phyloP scores from a whole-genome alignment of 1,140 invertebrate species.

The Euura saliciscinereae region DNA sequence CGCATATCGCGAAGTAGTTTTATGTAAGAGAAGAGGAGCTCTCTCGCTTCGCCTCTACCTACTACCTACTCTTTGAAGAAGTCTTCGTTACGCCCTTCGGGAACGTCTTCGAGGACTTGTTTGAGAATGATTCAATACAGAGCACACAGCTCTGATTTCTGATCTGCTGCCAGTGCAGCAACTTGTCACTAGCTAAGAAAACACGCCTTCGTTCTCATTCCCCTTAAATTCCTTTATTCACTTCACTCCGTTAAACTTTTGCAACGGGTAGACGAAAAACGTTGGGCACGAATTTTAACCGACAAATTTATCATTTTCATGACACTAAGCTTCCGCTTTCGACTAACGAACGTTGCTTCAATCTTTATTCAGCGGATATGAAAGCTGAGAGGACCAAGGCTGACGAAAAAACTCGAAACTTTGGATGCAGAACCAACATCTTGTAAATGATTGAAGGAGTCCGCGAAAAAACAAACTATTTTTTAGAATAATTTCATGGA shows the following conservation, averaged over 20 bases:
- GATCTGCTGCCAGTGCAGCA: constrained; percentile 6
- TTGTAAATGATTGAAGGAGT: too few species aligned
- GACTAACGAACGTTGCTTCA: neutral
- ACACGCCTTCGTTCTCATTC: neutral
- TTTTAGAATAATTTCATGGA: too few species aligned
- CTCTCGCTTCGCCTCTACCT: too few species aligned
- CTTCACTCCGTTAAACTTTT: neutral
- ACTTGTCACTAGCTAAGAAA: neutral
- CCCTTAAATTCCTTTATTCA: too few species aligned
- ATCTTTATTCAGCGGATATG: too few species aligned
- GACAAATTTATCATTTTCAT: neutral
- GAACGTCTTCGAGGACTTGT: neutral
- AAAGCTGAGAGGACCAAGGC: too few species aligned
- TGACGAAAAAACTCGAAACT: too few species aligned
- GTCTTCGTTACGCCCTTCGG: constrained; percentile 4
- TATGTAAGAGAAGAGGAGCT: neutral
- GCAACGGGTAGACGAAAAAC: neutral
- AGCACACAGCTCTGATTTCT: neutral
- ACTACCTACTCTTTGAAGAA: too few species aligned
- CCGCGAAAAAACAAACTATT: too few species aligned
- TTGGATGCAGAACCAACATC: too few species aligned
- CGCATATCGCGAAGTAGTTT: neutral
- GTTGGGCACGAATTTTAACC: neutral
- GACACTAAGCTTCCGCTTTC: neutral
- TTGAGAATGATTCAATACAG: neutral